phyloP scores from a whole-genome alignment of 1,140 invertebrate genomes.

The Dolichoris vasculosae region DNA sequence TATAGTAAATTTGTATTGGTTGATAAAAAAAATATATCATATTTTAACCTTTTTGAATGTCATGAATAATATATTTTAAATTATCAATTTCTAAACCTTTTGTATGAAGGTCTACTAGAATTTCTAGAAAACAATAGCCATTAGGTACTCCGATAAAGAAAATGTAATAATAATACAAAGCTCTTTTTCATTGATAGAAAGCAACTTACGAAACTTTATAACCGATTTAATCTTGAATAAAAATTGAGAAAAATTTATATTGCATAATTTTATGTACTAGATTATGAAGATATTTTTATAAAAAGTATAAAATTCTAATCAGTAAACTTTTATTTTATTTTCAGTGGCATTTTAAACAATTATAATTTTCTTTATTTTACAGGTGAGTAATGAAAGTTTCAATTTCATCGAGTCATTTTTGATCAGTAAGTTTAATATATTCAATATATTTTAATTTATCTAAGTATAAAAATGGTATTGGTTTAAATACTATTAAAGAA shows the following conservation, averaged over 20 bases:
- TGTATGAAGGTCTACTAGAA: neutral
- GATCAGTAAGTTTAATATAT: neutral
- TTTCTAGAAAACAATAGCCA: neutral
- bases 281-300: neutral
- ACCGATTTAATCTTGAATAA: neutral
- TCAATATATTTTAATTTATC: neutral
- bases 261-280: too few relatives aligned
- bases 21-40: too few relatives aligned
- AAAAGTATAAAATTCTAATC: neutral
- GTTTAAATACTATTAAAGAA: neutral
- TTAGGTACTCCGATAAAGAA: too few relatives aligned
- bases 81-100: neutral
- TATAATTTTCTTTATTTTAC: neutral
- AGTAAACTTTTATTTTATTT: neutral
- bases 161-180: too few relatives aligned
- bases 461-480: neutral
- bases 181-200: too few relatives aligned
- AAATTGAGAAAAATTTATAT: too few relatives aligned
- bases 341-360: neutral
- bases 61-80: too few relatives aligned
- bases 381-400: slow-evolving; percentile 15
- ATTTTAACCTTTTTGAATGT: too few relatives aligned
- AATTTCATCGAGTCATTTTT: neutral
- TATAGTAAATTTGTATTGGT: too few relatives aligned
- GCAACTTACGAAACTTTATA: neutral